Evolutionary conservation across 64 coral and sea anemone genomes (phyloP).

Genomic region (Acropora tenuis): DNA sequence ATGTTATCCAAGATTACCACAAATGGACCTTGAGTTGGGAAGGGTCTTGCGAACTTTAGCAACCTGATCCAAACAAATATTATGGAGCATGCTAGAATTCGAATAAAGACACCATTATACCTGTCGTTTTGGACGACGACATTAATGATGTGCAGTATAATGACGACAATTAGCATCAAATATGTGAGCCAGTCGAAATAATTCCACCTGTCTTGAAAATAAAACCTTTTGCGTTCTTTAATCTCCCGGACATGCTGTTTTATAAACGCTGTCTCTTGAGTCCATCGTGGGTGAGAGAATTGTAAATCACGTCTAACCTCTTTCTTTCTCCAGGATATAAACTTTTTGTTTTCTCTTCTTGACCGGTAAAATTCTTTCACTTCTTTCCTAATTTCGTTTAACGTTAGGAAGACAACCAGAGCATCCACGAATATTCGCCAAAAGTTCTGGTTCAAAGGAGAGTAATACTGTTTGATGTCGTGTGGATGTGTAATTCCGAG

Average conservation of each 20-base stretch:
- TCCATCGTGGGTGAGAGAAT: conserved; percentile 79
- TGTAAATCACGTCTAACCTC: conserved; percentile 62
- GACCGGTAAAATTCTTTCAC: conserved; percentile 66
- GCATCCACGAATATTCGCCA: conserved; percentile 74
- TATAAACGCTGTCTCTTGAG: conserved; percentile 68
- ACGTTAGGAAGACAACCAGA: conserved; percentile 67
- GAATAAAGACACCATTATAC: conserved; percentile 64
- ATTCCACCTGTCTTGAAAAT: conserved; percentile 81
- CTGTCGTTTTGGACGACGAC: conserved; percentile 46
- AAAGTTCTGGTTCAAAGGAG: conserved; percentile 43
- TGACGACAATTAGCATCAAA: conserved; percentile 61
- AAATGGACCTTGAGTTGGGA: conserved; percentile 76
- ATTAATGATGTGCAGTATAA: conserved; percentile 62
- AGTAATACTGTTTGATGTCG: conserved; percentile 2
- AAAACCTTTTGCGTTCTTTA: conserved; percentile 32
- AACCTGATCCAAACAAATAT: conserved; percentile 85
- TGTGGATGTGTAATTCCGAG: conserved; percentile 14
- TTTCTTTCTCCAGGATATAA: conserved; percentile 59
- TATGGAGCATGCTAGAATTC: conserved; percentile 68
- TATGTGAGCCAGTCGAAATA: conserved; percentile 78
- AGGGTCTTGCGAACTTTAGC: conserved; percentile 81
- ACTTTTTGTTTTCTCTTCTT: conserved; percentile 49
- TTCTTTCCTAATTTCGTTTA: conserved; percentile 84
- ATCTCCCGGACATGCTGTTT: conserved; percentile 52
- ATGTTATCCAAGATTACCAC: conserved; percentile 85